phyloP scores from a whole-genome alignment of 30 jellyfish, hydroid and myxozoan species.

The Aurelia sp. region DNA sequence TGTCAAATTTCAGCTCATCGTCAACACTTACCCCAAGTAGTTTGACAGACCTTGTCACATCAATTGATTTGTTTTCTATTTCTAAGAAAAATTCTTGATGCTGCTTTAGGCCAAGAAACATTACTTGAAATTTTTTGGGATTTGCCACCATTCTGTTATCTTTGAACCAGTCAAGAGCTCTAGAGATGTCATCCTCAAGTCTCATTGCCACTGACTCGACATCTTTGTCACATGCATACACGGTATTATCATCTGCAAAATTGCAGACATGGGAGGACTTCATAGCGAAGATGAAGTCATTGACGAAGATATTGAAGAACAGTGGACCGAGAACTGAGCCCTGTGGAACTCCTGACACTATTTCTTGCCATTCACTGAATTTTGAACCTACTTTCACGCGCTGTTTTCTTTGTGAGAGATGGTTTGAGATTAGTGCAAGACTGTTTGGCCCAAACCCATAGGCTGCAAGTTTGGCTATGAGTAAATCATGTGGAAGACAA shows the following conservation, averaged over 20 bases:
- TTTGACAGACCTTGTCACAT: not conserved
- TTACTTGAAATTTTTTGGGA: no score
- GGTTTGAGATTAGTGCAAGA: conserved; percentile 25
- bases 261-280: conserved; percentile 42
- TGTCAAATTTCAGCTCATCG: not conserved
- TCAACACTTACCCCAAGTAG: conserved; percentile 45
- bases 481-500: not conserved
- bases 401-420: conserved; percentile 48
- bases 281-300: conserved; percentile 34
- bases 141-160: not conserved
- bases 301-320: conserved; percentile 43
- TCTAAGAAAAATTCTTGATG: no score
- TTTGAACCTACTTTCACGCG: conserved; percentile 26
- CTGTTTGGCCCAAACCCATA: conserved; percentile 29
- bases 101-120: no score
- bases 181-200: conserved; percentile 21
- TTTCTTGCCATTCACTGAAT: conserved; percentile 53
- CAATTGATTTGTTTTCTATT: no score
- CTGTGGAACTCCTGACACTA: conserved; percentile 50
- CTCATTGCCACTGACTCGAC: not conserved
- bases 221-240: conserved; percentile 2
- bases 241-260: conserved; percentile 43
- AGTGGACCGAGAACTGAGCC: conserved; percentile 56
- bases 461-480: conserved; percentile 43
- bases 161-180: conserved; percentile 26